Base-by-base conservation (phyloP, 2,888 invertebrate genomes). In the Lasioglossum calceatum region DNA sequence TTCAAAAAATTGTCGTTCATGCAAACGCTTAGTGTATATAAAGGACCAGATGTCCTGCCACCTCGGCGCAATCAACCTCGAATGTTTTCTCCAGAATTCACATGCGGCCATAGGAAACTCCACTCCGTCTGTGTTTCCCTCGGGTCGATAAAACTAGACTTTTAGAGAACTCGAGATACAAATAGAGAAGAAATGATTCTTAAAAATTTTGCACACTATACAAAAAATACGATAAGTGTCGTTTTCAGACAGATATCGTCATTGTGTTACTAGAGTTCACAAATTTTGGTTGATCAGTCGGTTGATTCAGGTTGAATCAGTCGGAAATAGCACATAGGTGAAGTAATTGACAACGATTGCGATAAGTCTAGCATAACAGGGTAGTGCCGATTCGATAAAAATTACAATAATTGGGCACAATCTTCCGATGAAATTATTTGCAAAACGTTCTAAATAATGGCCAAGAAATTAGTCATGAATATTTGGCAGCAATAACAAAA, bases 21-120 rank as follows among this genome's bases (percentile, higher is more conserved):
- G 91, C 87, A 87, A 90, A 89, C 85, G 87, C 82, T 86, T 88
- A 50, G 84, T 79, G 78, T 89, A 87, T 90, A 90, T 90, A 86
- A 86, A 91, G 91, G 88, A 90, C 87, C 91, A 91, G 91, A 91
- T 91, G 91, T 91, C 91, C 88, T 90, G 83, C 86, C 84, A 91
- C 87, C 91, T 91, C 84, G 86, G 79, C 84, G 90, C 91, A 91
- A 91, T 91, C 91, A 89, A 88, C 91, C 90, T 91, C 89, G 79
- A 91, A 91, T 88, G 86, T 82, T 87, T 87, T 64, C 85, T 71
- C 77, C 82, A 79, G 91, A 91, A 91, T 88, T 91, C 90, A 90
- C 91, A 88, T 87, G 91, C 90, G 84, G 54, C 91, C 90, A 85
- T 87, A 86, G 82, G 86, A 86, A 85, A 81, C 81, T 82, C 77